Evolutionary conservation across 1,140 invertebrate species (phyloP).

Genomic region (Fopius arisanus): DNA sequence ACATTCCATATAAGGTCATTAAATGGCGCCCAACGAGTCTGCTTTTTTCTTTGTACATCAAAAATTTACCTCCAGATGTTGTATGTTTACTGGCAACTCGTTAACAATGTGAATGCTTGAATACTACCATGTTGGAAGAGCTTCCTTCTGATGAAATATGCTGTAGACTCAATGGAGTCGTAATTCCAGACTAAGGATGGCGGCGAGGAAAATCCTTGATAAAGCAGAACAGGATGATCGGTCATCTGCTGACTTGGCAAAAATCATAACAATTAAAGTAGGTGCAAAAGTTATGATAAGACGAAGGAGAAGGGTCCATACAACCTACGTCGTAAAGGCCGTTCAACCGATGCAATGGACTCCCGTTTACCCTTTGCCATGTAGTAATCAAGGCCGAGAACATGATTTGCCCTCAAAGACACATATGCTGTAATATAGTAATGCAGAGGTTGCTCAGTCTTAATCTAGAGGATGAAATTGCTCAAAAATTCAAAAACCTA

Average conservation of each 20-base stretch:
- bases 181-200: no score
- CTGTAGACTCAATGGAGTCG: slow-evolving; percentile 9
- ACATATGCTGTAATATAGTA: no score
- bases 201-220: background rate
- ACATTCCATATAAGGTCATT: slow-evolving; percentile 23
- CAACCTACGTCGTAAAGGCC: no score
- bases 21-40: background rate
- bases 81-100: background rate
- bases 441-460: no score
- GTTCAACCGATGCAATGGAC: no score
- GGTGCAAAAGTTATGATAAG: slow-evolving; percentile 46
- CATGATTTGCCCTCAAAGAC: no score
- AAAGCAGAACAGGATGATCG: background rate
- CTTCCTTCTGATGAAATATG: background rate
- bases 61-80: background rate
- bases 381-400: no score
- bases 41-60: background rate
- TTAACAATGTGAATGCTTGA: background rate
- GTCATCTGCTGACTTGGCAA: slow-evolving; percentile 14
- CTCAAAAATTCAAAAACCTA: no score
- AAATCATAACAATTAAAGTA: slow-evolving; percentile 44
- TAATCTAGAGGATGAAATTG: no score
- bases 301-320: no score
- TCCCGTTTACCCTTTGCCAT: no score
- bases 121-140: background rate